Percentiles rank a stretch among this genome's conserved stretches.
These are phyloP conservation scores for Mactromeris polynyma DNA, from an alignment of 2,888 invertebrate species.

Conservation along the genomic window DNA sequence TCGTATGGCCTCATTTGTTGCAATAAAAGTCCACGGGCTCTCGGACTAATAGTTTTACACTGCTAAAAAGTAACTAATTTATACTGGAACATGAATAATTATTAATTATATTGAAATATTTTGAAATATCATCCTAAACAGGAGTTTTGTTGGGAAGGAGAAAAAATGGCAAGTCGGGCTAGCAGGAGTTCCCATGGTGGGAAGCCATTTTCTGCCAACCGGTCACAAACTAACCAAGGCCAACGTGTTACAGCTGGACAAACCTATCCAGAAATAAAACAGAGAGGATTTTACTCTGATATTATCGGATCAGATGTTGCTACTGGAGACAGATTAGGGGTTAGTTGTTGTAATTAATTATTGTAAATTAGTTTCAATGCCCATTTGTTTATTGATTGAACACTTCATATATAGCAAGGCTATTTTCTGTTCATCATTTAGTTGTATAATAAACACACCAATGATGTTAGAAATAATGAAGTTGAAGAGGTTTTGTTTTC, in stretches of 20 bases:
- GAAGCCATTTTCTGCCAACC: constrained; percentile 81
- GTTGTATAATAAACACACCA: too few species aligned
- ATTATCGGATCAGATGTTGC: constrained; percentile 81
- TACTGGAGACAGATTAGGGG: constrained; percentile 71
- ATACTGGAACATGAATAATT: too few species aligned
- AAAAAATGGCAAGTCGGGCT: constrained; percentile 71
- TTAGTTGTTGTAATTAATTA: constrained; percentile 39
- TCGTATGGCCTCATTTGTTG: too few species aligned
- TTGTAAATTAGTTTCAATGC: neutral
- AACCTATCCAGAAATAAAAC: constrained; percentile 86
- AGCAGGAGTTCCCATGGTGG: constrained; percentile 77
- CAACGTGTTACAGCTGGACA: constrained; percentile 73
- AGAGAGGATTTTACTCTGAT: constrained; percentile 87
- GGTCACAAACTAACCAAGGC: constrained; percentile 67
- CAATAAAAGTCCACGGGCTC: too few species aligned
- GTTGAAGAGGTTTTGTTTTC: too few species aligned
- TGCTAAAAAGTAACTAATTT: too few species aligned
- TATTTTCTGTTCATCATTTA: too few species aligned
- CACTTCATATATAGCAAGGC: neutral
- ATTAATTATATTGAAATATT: too few species aligned
- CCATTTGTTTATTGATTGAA: neutral
- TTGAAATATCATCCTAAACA: too few species aligned
- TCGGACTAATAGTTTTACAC: too few species aligned
- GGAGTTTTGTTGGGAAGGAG: too few species aligned
- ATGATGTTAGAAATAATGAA: too few species aligned